A percentile compares a stretch with the other conserved stretches of the same genome.
phyloP scores from a whole-genome alignment of 2,888 invertebrate genomes.

The Cenopis cana region DNA sequence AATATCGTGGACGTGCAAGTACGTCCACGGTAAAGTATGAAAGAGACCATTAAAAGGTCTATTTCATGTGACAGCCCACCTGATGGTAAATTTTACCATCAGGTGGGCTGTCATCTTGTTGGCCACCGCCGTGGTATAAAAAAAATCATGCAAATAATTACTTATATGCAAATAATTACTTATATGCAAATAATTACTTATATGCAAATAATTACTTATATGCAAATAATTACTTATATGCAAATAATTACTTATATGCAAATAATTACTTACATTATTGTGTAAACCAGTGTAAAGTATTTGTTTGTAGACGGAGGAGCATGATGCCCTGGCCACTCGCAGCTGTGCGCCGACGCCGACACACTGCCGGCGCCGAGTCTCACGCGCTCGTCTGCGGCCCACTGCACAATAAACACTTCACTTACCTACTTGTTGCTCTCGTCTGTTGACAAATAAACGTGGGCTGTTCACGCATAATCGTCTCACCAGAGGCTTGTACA shows the following conservation, averaged over 20 bases:
- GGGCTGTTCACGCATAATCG: conserved; percentile 36
- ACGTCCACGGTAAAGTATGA: too few species aligned
- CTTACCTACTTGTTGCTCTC: conserved; percentile 31
- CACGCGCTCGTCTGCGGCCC: conserved; percentile 7
- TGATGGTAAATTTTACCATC: too few species aligned
- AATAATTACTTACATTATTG: too few species aligned
- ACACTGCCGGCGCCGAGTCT: conserved; percentile 5
- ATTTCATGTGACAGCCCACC: too few species aligned
- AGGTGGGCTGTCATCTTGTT: too few species aligned
- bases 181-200: too few species aligned
- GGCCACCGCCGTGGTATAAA: too few species aligned
- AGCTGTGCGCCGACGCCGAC: conserved; percentile 16
- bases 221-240: not conserved
- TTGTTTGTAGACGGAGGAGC: not conserved
- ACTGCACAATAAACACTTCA: conserved; percentile 29
- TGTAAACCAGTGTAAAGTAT: conserved; percentile 5
- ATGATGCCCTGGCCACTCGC: not conserved
- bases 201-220: too few species aligned
- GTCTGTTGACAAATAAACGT: conserved; percentile 36
- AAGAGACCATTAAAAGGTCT: too few species aligned
- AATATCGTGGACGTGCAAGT: too few species aligned
- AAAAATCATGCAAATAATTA: too few species aligned
- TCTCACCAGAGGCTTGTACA: conserved; percentile 4
- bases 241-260: not conserved
- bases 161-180: too few species aligned